Base-by-base conservation (phyloP, 2,113 vertebrate genomes). In the Ceyx margarethae region DNA sequence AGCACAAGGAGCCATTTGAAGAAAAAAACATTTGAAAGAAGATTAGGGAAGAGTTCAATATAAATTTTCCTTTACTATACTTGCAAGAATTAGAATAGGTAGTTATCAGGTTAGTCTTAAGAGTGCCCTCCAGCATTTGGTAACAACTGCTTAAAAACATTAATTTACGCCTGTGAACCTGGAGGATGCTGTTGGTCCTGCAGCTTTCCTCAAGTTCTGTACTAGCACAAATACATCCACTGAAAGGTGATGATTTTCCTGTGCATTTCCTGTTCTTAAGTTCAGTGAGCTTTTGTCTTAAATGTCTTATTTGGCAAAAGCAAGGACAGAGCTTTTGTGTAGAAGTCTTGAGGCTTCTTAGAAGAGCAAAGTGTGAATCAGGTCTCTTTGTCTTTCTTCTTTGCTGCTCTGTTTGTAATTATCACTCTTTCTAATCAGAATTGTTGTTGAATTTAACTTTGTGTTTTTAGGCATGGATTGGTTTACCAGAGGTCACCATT, bases 401-500 rank as follows among this genome's bases (percentile, higher is more conserved):
- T 0, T 64, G 89, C 50, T 69, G 18, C 40, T 66, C 17, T n/a
- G 12, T 51, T 81, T 67, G 33, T 45, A 74, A 35, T 74, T 54
- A 21, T 3, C 25, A 29, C 15, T 58, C 26, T 65, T 46, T 48
- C 89, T 72, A 42, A 89, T 89, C 20, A 19, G 66, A 66, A 15
- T 43, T 33, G 25, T 62, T 45, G 14, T 64, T 76, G 81, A 11
- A 23, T 69, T 92, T 91, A 21, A 9, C 65, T 91, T 68, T 35
- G 16, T 37, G 10, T 37, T 83, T 91, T 82, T 85, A 99, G 99
- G 98, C 98, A 80, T 91, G 4, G 75, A 37, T 99, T 84, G 99
- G 98, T 69, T 97, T 99, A 37, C 98, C 99, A 87, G 99, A 99
- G 96, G 99, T 99, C 87, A 97, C 81, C 19, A 26, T 99, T 87